A percentile compares a stretch with the other conserved stretches of the same genome.
phyloP scores from a whole-genome alignment of 1,140 invertebrate genomes.

The Trichonephila clavipes region DNA sequence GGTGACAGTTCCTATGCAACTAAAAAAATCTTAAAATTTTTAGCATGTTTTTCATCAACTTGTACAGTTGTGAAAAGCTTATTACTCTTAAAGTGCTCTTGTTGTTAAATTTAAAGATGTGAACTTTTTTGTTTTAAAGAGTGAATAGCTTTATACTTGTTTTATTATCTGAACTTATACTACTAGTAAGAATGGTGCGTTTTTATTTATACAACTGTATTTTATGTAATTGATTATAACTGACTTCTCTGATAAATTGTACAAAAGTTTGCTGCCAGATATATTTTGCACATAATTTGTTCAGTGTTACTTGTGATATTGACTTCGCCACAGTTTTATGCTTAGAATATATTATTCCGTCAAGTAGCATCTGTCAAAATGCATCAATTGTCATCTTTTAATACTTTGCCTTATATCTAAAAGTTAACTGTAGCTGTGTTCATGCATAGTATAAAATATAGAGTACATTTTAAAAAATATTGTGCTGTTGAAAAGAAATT shows the following conservation, averaged over 20 bases:
- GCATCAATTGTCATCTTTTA: slow-evolving; percentile 25
- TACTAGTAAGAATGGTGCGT: slow-evolving; percentile 21
- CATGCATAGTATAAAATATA: neutral
- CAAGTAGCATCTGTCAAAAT: slow-evolving; percentile 1
- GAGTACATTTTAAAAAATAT: neutral
- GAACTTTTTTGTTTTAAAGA: neutral
- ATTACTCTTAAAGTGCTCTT: slow-evolving; percentile 72
- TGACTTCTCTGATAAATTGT: neutral
- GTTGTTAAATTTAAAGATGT: slow-evolving; percentile 51
- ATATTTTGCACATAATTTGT: slow-evolving; percentile 55
- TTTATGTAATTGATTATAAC: slow-evolving; percentile 1
- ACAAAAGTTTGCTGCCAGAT: slow-evolving; percentile 35
- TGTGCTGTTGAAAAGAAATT: neutral
- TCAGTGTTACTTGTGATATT: slow-evolving; percentile 22
- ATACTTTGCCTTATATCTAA: slow-evolving; percentile 8
- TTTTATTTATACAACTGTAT: slow-evolving; percentile 28
- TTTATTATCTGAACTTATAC: slow-evolving; percentile 11
- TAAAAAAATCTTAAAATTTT: slow-evolving; percentile 64
- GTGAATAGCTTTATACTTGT: slow-evolving; percentile 6
- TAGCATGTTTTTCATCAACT: slow-evolving; percentile 44
- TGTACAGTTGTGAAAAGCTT: slow-evolving; percentile 51
- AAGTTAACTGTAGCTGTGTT: neutral
- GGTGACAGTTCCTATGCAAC: slow-evolving; percentile 75
- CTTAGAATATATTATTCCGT: neutral
- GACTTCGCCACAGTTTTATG: slow-evolving; percentile 21